Evolutionary conservation across 2,797 vertebrate genomes (phyloP).

Genomic region (Parauchenoglanis punctatus): DNA sequence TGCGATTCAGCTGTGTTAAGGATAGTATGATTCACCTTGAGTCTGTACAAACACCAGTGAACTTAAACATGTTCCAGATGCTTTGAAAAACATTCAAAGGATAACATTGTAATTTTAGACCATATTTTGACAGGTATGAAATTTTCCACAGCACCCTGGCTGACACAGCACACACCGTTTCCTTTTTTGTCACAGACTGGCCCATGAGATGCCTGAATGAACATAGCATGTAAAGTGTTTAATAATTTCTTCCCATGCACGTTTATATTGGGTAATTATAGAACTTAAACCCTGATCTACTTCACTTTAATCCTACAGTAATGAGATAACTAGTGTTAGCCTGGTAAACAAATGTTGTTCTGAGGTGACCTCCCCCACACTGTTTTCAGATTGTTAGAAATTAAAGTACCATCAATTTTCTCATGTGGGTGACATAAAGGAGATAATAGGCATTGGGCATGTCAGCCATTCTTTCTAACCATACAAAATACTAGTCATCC

Average conservation of each 20-base stretch:
- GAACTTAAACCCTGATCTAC: slow-evolving; percentile 7
- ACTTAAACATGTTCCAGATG: slow-evolving; percentile 25
- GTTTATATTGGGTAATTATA: slow-evolving; percentile 35
- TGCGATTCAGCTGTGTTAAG: slow-evolving; percentile 6
- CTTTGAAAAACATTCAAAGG: slow-evolving; percentile 24
- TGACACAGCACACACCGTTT: slow-evolving; percentile 12
- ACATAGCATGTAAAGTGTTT: slow-evolving; percentile 26
- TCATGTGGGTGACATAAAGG: slow-evolving; percentile 15
- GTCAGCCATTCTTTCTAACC: slow-evolving; percentile 23
- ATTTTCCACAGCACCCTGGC: slow-evolving; percentile 28
- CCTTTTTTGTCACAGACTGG: neutral
- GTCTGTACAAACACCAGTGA: slow-evolving; percentile 4
- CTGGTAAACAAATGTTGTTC: slow-evolving; percentile 44
- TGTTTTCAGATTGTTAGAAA: slow-evolving; percentile 24
- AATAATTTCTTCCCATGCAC: slow-evolving; percentile 15
- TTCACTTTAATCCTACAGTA: slow-evolving; percentile 32
- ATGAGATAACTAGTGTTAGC: slow-evolving; percentile 43
- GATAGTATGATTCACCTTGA: neutral
- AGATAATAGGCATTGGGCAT: slow-evolving; percentile 17
- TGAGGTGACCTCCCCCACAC: slow-evolving; percentile 18
- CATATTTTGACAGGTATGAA: slow-evolving; percentile 28
- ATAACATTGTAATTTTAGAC: slow-evolving; percentile 20
- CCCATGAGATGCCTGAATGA: slow-evolving; percentile 4
- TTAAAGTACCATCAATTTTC: slow-evolving; percentile 16
- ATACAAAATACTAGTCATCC: slow-evolving; percentile 11